Conservation (phyloP, 2,888 invertebrate species). For the Drosophila leonis region DNA sequence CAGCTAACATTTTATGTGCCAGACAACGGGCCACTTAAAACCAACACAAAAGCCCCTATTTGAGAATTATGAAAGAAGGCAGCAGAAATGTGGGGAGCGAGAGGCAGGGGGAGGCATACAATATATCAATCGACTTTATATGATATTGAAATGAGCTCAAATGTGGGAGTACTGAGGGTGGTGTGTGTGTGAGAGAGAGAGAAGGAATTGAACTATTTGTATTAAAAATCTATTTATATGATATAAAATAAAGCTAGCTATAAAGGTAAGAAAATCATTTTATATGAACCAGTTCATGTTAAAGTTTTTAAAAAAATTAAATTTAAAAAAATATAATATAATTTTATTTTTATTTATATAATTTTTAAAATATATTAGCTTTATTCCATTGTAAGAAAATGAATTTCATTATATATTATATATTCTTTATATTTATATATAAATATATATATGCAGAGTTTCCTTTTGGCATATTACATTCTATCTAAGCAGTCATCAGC, state of each 20-base stretch:
- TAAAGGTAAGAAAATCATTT: no score
- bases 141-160: slow-evolving; percentile 8
- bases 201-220: not conserved
- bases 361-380: no score
- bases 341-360: no score
- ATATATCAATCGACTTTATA: slow-evolving; percentile 42
- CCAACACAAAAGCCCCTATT: slow-evolving; percentile 62
- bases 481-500: not conserved
- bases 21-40: slow-evolving; percentile 56
- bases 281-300: not conserved
- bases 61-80: slow-evolving; percentile 7
- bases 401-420: no score
- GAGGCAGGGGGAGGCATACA: not conserved
- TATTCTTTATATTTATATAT: no score
- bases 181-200: not conserved
- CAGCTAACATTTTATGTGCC: slow-evolving; percentile 46
- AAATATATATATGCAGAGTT: no score
- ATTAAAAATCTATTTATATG: not conserved
- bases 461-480: not conserved
- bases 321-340: not conserved
- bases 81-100: not conserved
- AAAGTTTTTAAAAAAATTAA: no score
- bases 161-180: not conserved
- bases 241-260: not conserved
- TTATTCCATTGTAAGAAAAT: no score